Evolutionary conservation across 2,113 vertebrate species (phyloP).

Genomic region (Nansenia antarctica): DNA sequence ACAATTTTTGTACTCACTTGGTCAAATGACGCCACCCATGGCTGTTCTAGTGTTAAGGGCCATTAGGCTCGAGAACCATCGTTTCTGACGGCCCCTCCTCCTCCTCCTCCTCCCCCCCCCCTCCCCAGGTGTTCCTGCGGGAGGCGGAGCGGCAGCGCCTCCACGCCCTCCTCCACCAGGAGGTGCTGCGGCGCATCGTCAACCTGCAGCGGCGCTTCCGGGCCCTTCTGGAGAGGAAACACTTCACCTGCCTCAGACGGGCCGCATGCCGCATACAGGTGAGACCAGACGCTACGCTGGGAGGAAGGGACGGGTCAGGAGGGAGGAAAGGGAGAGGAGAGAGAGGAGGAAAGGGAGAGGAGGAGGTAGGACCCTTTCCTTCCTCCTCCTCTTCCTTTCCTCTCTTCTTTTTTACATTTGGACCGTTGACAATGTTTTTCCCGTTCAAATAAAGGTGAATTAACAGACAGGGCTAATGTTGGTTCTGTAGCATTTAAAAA

Average conservation of each 20-base stretch:
- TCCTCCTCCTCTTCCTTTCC: too few species aligned
- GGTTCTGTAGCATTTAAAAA: too few species aligned
- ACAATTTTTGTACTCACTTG: too few species aligned
- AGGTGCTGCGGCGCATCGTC: slow-evolving; percentile 86
- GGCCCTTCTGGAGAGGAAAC: slow-evolving; percentile 82
- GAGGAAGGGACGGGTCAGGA: background rate
- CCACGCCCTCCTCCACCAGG: slow-evolving; percentile 89
- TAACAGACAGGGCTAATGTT: too few species aligned
- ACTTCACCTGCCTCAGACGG: slow-evolving; percentile 81
- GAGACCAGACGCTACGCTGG: background rate
- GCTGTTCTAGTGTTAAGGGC: too few species aligned
- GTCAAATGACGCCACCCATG: too few species aligned
- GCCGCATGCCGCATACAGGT: slow-evolving; percentile 85
- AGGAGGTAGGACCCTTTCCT: too few species aligned
- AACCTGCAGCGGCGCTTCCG: slow-evolving; percentile 88
- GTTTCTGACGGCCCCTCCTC: background rate
- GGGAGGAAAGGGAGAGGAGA: background rate
- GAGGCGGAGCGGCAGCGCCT: slow-evolving; percentile 88
- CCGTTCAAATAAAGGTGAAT: too few species aligned
- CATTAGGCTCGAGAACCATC: too few species aligned
- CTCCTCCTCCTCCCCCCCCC: background rate
- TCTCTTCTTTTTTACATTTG: too few species aligned
- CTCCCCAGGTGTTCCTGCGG: slow-evolving; percentile 87
- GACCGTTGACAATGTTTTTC: too few species aligned
- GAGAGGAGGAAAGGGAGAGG: slow-evolving; percentile 11